A percentile compares a stretch with the other conserved stretches of the same genome.
Evolutionary conservation across 2,113 vertebrate genomes (phyloP).

Genomic region (Furnarius figulus): DNA sequence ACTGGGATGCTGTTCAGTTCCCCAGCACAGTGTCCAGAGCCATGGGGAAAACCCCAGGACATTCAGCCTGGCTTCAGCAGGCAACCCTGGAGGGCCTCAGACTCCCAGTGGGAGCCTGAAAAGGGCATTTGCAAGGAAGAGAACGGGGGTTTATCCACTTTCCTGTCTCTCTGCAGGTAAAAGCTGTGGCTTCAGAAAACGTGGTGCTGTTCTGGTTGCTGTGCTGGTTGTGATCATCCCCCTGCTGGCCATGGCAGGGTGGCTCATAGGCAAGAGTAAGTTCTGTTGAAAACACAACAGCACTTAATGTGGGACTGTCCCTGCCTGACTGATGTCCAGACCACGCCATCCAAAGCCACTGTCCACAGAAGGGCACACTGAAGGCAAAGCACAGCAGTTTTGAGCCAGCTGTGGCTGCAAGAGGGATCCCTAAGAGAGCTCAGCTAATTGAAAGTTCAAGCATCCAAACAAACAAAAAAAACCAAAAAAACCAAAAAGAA

Average conservation of each 20-base stretch:
- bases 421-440: not conserved
- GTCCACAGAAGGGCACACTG: not conserved
- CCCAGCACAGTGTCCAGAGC: not conserved
- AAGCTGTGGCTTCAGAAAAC: not conserved
- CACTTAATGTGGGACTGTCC: not conserved
- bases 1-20: not conserved
- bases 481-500: too few species aligned
- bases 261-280: not conserved
- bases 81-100: not conserved
- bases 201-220: not conserved
- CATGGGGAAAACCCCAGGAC: not conserved
- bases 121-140: not conserved
- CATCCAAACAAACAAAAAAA: too few species aligned
- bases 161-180: not conserved
- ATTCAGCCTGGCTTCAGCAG: not conserved
- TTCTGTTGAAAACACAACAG: not conserved
- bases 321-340: too few species aligned
- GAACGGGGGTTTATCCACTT: not conserved
- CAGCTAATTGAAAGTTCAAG: too few species aligned
- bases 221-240: not conserved
- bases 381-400: not conserved
- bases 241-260: not conserved
- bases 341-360: not conserved
- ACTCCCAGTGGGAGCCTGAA: not conserved
- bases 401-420: fast-evolving